Evolutionary conservation across 30 jellyfish, hydroid and myxozoan genomes (phyloP).

Genomic region (Pseudorhiza aurosa): DNA sequence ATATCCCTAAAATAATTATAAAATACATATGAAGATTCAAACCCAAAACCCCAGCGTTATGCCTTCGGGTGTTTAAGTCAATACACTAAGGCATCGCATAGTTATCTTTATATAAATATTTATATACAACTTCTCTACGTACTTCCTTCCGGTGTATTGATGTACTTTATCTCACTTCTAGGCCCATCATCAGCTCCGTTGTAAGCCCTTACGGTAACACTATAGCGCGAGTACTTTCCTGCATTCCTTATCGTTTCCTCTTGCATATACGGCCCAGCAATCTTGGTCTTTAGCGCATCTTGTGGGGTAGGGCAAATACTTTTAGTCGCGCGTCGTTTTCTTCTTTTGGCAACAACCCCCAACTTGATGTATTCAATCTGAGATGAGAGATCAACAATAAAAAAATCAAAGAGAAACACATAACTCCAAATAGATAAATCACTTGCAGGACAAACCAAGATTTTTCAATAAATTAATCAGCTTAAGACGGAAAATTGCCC

Average conservation of each 20-base stretch:
- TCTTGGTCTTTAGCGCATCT: not conserved
- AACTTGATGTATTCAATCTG: constrained; percentile 50
- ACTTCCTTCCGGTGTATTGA: constrained; percentile 87
- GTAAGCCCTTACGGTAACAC: constrained; percentile 75
- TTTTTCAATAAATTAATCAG: too few relatives aligned
- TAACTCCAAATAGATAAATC: too few relatives aligned
- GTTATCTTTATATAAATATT: too few relatives aligned
- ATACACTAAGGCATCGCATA: too few relatives aligned
- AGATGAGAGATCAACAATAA: not conserved
- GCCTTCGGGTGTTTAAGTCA: too few relatives aligned
- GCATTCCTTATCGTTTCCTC: constrained; percentile 71
- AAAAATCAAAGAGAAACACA: not conserved
- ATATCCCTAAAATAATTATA: too few relatives aligned
- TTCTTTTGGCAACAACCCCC: constrained; percentile 21
- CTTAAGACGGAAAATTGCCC: too few relatives aligned
- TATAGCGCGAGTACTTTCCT: constrained; percentile 58
- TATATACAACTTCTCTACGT: too few relatives aligned
- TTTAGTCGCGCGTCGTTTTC: constrained; percentile 38
- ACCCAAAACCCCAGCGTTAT: too few relatives aligned
- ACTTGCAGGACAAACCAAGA: too few relatives aligned
- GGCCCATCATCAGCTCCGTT: constrained; percentile 97
- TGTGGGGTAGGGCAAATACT: constrained; percentile 27
- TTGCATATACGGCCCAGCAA: constrained; percentile 60
- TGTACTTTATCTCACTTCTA: constrained; percentile 25
- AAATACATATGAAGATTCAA: too few relatives aligned